Evolutionary conservation across 1,140 invertebrate species (phyloP), one percentile per base, ranked within the genome.

Genomic region (Drosophila lowei): DNA sequence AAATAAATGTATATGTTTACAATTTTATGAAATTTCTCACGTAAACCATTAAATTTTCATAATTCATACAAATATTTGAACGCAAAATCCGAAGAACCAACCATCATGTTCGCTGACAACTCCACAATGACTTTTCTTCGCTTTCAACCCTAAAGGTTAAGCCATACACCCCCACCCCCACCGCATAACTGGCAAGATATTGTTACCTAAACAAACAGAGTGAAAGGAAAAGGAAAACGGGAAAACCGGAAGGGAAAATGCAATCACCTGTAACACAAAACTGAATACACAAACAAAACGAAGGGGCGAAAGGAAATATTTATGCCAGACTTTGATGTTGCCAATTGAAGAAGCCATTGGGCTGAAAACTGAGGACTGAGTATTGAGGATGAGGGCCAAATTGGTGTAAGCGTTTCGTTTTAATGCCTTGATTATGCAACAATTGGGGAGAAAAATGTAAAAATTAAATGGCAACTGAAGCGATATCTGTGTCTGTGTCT

Each of bases 261-360:
- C 81, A 88, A 83, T 86, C 81, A 86, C 81, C 81, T 86, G 81
- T 86, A 86, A 86, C 71, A 71, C 63, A 72, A 86, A 88, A 88
- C 83, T 88, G 75, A 86, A 83, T 78, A 88, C 70, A 86, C 78
- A 86, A 86, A 60, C 74, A 86, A 88, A 83, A 71, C 77, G 73
- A 73, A 42, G 73, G 34, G 34, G 61, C 61, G 52, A 63, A 72
- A 50, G 75, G 67, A 77, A 67, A 80, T 85, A 70, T 77, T 62
- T 56, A 53, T 66, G 53, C 59, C 70, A 67, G 77, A 76, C 81
- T 88, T 86, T 86, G 78, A 86, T 72, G 83, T 88, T 72, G 83
- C 70, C 81, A 70, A 88, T 81, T 76, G 64, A 56, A 50, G 52
- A n/a, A 56, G 58, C 34, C 44, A 68, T 34, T 68, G 23, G 25